Evolutionary conservation across 2,113 vertebrate genomes (phyloP), one percentile per base, ranked within the genome.

Genomic region (Cryptomyrus ogoouensis): DNA sequence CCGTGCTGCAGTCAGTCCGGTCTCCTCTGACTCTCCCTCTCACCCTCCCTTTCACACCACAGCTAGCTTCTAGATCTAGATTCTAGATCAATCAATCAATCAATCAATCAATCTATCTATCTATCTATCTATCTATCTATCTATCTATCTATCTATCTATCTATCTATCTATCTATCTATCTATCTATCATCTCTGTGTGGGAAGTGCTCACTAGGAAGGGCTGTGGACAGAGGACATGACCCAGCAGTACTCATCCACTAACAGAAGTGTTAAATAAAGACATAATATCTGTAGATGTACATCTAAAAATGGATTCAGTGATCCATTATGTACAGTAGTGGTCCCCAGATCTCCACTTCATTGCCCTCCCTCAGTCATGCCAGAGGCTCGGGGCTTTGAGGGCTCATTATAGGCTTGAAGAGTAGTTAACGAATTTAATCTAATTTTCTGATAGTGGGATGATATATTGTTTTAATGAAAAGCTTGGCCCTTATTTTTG

Each of bases 381-480:
- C 74, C 74, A 19, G 74, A 80, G 35, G 31, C 15, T 80, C 6
- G 31, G 70, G 74, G 74, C 74, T 80, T 70, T 31, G 35, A 42
- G 35, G 31, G 35, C 74, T 42, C 31, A 80, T 80, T 42, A 80
- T 80, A 17, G 31, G 35, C 74, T 80, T 19, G 35, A 80, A 80
- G 74, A 80, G 31, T 80, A 80, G 74, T 80, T 80, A 80, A 80
- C 74, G 10, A 70, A 31, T 70, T 70, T 80, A 80, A 80, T 80
- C 74, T 19, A 39, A 80, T 80, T 80, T 80, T 80, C 74, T 80
- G 74, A 42, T 42, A 80, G 74, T 19, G 74, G 74, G 35, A 42
- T 42, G 74, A 80, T 42, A 42, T 17, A 42, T 80, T 39, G 35
- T 77, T 77, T 77, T 77, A 77, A 77, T 77, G 35, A 77, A 17